phyloP scores from a whole-genome alignment of 2,888 invertebrate genomes.

The Seira ritae region DNA sequence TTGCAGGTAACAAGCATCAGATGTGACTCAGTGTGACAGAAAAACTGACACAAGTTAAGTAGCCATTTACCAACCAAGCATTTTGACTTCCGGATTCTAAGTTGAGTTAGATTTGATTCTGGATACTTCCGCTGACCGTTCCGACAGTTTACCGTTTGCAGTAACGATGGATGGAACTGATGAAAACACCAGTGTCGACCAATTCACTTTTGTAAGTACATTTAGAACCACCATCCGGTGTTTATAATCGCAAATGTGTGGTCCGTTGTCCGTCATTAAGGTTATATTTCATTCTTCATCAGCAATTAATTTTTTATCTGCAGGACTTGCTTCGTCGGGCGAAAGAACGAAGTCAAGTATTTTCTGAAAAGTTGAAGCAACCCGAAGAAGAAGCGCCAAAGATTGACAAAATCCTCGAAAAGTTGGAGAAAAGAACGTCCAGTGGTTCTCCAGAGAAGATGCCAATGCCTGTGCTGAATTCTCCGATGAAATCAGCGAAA shows the following conservation, averaged over 20 bases:
- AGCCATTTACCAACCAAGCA: too few species aligned
- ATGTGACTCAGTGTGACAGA: too few species aligned
- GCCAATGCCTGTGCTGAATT: not conserved
- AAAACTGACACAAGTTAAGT: too few species aligned
- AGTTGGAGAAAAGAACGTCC: conserved; percentile 31
- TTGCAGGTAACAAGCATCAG: too few species aligned
- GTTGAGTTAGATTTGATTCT: not conserved
- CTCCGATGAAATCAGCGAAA: conserved; percentile 5
- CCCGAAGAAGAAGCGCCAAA: not conserved
- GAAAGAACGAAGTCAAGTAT: conserved; percentile 28
- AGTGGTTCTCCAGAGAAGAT: conserved; percentile 2
- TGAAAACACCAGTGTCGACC: conserved; percentile 32
- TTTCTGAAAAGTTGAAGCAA: conserved; percentile 15
- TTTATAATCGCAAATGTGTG: not conserved
- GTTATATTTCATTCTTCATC: not conserved
- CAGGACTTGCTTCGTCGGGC: conserved; percentile 42
- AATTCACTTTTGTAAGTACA: conserved; percentile 37
- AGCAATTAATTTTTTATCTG: not conserved
- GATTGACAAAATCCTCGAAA: conserved; percentile 31
- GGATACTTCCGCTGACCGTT: too few species aligned
- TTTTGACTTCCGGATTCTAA: not conserved
- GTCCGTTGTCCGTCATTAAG: too few species aligned
- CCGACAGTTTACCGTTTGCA: not conserved
- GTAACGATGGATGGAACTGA: conserved; percentile 30
- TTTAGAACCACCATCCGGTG: too few species aligned